These are phyloP conservation scores for Cossypha dichroa DNA, from an alignment of 2,797 vertebrate species.

Conservation along the genomic window DNA sequence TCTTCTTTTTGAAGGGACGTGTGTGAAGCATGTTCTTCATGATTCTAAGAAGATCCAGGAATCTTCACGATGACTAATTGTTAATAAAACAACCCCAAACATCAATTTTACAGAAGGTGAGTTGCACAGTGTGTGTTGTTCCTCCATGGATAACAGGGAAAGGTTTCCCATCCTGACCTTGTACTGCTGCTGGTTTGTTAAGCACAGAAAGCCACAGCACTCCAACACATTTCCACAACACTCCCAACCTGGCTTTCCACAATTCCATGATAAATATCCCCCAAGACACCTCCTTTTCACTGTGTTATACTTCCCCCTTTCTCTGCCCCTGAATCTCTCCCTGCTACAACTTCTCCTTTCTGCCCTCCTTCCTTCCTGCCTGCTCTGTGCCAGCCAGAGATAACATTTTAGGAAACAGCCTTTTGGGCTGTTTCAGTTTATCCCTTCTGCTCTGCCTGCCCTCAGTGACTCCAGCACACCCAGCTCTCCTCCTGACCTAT, in stretches of 20 bases:
- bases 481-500: background rate
- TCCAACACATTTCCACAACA: background rate
- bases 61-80: background rate
- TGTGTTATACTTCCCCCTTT: background rate
- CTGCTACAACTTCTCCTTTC: background rate
- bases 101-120: background rate
- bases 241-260: background rate
- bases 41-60: background rate
- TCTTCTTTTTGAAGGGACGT: background rate
- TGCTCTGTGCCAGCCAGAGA: background rate
- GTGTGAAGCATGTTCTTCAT: rapidly evolving
- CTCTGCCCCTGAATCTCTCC: background rate
- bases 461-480: background rate
- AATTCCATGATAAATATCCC: rapidly evolving
- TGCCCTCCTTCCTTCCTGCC: constrained; percentile 26
- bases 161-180: background rate
- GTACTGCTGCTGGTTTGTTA: rapidly evolving
- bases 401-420: background rate
- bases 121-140: rapidly evolving
- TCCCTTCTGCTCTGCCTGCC: background rate
- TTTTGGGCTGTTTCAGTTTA: background rate
- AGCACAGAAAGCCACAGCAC: background rate
- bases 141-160: background rate
- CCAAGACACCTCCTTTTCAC: rapidly evolving
- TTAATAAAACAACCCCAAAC: background rate